Conservation (phyloP, 2,888 invertebrate genomes). For the Sinodicranocentrus sp. region DNA sequence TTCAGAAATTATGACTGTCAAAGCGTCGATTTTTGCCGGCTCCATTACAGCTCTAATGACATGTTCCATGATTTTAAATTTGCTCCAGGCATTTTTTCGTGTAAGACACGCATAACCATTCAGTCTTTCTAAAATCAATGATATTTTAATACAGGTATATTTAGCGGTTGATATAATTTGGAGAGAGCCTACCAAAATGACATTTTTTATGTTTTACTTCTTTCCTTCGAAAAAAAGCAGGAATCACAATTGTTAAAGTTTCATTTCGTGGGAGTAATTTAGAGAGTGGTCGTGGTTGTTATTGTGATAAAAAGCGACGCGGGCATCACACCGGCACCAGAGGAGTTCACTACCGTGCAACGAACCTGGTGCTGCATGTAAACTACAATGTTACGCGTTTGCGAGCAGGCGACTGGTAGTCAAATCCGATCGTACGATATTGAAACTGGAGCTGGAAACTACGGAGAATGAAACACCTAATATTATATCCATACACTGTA, state of each 20-base stretch:
- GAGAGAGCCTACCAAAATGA: slow-evolving; percentile 35
- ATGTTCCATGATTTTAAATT: slow-evolving; percentile 40
- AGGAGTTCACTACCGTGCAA: slow-evolving; percentile 52
- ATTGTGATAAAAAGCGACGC: slow-evolving; percentile 41
- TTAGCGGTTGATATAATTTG: slow-evolving; percentile 58
- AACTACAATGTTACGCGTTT: neutral
- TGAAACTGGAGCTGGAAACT: neutral
- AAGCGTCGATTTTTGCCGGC: slow-evolving; percentile 58
- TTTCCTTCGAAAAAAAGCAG: neutral
- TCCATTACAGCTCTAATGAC: slow-evolving; percentile 61
- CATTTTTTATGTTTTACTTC: slow-evolving; percentile 43
- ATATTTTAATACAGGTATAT: slow-evolving; percentile 56
- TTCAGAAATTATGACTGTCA: slow-evolving; percentile 50
- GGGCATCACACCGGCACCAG: slow-evolving; percentile 57
- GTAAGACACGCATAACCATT: neutral
- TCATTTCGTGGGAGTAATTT: slow-evolving; percentile 20
- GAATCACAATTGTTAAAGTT: slow-evolving; percentile 23
- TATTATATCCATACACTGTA: slow-evolving; percentile 36
- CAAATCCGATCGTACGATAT: neutral
- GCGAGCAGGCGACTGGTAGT: neutral
- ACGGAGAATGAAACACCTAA: neutral
- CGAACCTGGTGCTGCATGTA: slow-evolving; percentile 28
- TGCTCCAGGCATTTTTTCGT: neutral
- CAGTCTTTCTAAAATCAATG: slow-evolving; percentile 31
- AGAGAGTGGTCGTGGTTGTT: slow-evolving; percentile 26